These are phyloP conservation scores for Alethe diademata DNA, from an alignment of 2,113 vertebrate genomes.

Conservation along the genomic window DNA sequence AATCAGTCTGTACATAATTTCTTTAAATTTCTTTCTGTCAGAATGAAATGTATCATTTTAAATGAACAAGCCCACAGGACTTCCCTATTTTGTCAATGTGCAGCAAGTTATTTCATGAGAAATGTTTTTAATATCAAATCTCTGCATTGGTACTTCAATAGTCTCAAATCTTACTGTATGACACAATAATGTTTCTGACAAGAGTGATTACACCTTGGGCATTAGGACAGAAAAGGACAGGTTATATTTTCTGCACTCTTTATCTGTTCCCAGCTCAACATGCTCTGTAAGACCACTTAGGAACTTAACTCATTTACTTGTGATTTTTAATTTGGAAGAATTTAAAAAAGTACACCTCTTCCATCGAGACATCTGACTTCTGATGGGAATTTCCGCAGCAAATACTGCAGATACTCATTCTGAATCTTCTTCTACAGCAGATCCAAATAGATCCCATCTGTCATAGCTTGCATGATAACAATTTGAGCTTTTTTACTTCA, in stretches of 20 bases:
- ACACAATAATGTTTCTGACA: slow-evolving; percentile 1
- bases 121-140: slow-evolving; percentile 32
- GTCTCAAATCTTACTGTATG: not conserved
- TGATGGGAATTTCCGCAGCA: not conserved
- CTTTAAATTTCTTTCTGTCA: not conserved
- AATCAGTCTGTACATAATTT: not conserved
- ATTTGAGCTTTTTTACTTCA: not conserved
- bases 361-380: not conserved
- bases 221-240: not conserved
- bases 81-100: not conserved
- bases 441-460: not conserved
- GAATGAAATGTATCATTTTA: not conserved
- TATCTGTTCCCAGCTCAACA: not conserved
- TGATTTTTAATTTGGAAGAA: not conserved
- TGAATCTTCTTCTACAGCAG: not conserved
- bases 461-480: not conserved
- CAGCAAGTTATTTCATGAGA: slow-evolving; percentile 24
- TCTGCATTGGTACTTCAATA: slow-evolving; percentile 12
- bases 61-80: slow-evolving; percentile 1
- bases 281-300: not conserved
- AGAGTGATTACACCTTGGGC: not conserved
- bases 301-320: not conserved
- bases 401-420: not conserved
- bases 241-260: not conserved
- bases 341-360: not conserved